These are phyloP conservation scores for Monoplex corrugatus DNA, from an alignment of 2,888 invertebrate genomes.

Conservation along the genomic window DNA sequence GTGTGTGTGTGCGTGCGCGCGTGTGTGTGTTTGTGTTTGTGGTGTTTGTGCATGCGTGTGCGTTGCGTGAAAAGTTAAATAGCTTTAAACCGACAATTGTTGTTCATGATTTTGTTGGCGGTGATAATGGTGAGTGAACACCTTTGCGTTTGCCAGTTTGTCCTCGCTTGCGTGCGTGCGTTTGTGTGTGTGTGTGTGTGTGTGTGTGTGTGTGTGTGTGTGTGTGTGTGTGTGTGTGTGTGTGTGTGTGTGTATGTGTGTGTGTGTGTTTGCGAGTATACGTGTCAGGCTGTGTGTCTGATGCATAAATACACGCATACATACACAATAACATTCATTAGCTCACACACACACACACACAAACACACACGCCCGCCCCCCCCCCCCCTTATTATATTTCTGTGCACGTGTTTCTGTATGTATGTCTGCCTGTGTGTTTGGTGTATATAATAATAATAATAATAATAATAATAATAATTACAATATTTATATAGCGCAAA, in stretches of 20 bases:
- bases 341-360: not conserved
- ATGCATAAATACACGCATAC: not conserved
- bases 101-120: no score
- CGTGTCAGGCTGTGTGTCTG: not conserved
- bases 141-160: not conserved
- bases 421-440: not conserved
- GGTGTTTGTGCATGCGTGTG: not conserved
- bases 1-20: not conserved
- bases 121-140: no score
- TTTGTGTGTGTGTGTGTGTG: not conserved
- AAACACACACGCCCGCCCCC: not conserved
- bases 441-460: not conserved
- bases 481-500: no score
- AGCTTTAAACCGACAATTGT: not conserved
- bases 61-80: no score
- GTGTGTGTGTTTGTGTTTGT: not conserved
- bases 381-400: not conserved
- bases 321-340: not conserved
- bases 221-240: not conserved
- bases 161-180: not conserved
- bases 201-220: not conserved
- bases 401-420: not conserved
- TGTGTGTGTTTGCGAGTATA: not conserved
- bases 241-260: not conserved
- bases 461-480: no score